phyloP scores from a whole-genome alignment of 2,888 invertebrate genomes.

The Diaphora mendica region DNA sequence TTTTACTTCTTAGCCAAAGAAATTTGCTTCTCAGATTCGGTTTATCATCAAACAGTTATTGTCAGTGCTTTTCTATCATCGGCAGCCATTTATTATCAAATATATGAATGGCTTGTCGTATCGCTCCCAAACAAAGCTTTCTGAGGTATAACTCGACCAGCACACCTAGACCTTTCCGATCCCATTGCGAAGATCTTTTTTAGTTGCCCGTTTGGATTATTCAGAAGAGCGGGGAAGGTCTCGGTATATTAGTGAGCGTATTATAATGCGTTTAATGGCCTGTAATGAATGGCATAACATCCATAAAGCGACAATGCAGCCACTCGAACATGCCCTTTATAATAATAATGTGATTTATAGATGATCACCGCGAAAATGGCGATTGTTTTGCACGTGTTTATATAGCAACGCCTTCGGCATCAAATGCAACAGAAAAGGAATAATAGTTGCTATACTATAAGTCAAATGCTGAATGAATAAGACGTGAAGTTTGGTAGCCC shows the following conservation, averaged over 20 bases:
- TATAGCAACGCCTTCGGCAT: constrained; percentile 64
- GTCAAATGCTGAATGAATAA: constrained; percentile 51
- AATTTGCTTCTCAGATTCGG: constrained; percentile 37
- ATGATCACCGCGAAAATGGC: constrained; percentile 69
- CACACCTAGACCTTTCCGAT: constrained; percentile 59
- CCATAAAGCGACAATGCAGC: constrained; percentile 84
- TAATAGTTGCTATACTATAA: constrained; percentile 55
- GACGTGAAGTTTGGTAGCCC: constrained; percentile 26
- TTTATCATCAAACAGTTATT: constrained; percentile 57
- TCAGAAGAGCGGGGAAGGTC: constrained; percentile 53
- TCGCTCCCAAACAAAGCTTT: constrained; percentile 82
- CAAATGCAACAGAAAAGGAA: constrained; percentile 47
- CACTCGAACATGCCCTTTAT: constrained; percentile 84
- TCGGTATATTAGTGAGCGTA: constrained; percentile 61
- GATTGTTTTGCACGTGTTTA: constrained; percentile 83
- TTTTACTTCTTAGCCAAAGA: constrained; percentile 19
- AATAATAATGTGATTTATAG: constrained; percentile 84
- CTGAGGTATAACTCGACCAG: constrained; percentile 76
- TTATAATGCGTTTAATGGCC: constrained; percentile 85
- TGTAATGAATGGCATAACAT: constrained; percentile 86
- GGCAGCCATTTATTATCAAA: constrained; percentile 80
- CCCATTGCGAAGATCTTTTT: constrained; percentile 60
- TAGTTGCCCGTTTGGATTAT: constrained; percentile 27
- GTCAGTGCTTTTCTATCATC: constrained; percentile 70
- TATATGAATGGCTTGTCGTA: constrained; percentile 83